phyloP scores from a whole-genome alignment of 2,797 vertebrate species.

The Argyrosomus regius region DNA sequence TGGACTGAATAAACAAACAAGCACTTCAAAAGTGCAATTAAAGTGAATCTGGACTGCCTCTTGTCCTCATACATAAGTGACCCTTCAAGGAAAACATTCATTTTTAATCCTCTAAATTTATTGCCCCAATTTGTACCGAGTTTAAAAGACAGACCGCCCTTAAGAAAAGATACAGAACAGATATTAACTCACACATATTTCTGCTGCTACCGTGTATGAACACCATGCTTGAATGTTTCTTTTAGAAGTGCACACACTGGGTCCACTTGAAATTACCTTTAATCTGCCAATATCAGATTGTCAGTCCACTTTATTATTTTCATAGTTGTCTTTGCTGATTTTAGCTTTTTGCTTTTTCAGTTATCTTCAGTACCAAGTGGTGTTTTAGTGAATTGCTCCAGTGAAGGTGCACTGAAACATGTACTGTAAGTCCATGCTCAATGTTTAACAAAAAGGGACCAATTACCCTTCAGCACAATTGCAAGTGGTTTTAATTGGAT shows the following conservation, averaged over 20 bases:
- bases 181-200: not conserved
- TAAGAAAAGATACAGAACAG: not conserved
- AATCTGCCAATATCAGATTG: not conserved
- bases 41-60: not conserved
- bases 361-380: constrained; percentile 19
- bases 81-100: not conserved
- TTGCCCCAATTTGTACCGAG: not conserved
- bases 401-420: constrained; percentile 24
- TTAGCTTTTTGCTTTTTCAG: not conserved
- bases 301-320: not conserved
- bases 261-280: not conserved
- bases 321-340: not conserved
- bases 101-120: not conserved
- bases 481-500: constrained; percentile 45
- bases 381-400: constrained; percentile 1
- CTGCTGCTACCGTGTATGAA: not conserved
- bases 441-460: constrained; percentile 30
- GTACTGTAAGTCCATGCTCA: constrained; percentile 8
- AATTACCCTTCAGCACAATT: constrained; percentile 41
- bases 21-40: not conserved
- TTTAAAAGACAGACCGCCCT: not conserved
- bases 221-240: not conserved
- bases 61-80: not conserved
- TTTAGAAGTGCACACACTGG: not conserved
- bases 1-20: not conserved